Percentiles rank a stretch among this genome's conserved stretches.
Evolutionary conservation across 2,797 vertebrate genomes (phyloP).

Genomic region (Onychomys arenicola): DNA sequence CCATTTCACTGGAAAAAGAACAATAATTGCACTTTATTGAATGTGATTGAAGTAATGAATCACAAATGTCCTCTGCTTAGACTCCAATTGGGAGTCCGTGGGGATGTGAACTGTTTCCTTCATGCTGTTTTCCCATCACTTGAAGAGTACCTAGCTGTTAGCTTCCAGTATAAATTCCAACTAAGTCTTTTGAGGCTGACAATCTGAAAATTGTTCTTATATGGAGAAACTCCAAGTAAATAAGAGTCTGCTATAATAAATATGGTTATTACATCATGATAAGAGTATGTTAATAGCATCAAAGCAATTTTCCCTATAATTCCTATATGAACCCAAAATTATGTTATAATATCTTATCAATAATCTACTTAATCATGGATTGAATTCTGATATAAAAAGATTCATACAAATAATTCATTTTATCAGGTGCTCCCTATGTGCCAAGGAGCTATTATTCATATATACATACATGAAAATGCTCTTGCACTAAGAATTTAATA

Average conservation of each 20-base stretch:
- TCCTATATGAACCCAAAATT: slow-evolving; percentile 41
- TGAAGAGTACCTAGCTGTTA: neutral
- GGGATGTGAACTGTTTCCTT: neutral
- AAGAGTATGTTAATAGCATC: slow-evolving; percentile 17
- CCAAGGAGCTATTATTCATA: neutral
- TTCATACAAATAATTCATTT: neutral
- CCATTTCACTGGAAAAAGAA: neutral
- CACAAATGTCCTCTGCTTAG: neutral
- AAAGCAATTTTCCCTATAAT: slow-evolving; percentile 3
- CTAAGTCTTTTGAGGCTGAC: neutral
- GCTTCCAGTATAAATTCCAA: neutral
- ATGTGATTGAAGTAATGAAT: slow-evolving; percentile 12
- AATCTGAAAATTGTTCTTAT: slow-evolving; percentile 30
- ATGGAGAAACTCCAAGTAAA: slow-evolving; percentile 25
- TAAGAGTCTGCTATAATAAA: slow-evolving; percentile 39
- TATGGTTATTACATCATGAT: slow-evolving; percentile 54
- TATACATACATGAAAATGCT: neutral
- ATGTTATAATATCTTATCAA: slow-evolving; percentile 22
- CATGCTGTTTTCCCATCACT: neutral
- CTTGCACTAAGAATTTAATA: slow-evolving; percentile 31
- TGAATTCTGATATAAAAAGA: slow-evolving; percentile 47
- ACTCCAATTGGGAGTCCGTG: neutral
- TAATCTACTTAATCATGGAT: slow-evolving; percentile 41
- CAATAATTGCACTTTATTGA: neutral
- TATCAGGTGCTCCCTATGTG: neutral